Evolutionary conservation across 2,888 invertebrate species (phyloP), one percentile per base, ranked within the genome.

Genomic region (Macropis europaea): DNA sequence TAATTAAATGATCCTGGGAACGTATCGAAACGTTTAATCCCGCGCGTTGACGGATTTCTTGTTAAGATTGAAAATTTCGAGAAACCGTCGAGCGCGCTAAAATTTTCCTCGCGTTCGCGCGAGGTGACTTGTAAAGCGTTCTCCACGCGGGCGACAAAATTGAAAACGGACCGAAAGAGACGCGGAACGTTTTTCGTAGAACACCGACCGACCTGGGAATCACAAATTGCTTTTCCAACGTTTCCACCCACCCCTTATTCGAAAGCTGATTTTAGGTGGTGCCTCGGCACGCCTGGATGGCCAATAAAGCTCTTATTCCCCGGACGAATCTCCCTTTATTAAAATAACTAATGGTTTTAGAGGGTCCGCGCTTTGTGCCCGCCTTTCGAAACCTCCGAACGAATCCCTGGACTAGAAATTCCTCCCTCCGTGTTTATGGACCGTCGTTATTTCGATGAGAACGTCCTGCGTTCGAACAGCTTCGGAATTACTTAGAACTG

Each of bases 161-260:
- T 66, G 66, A 32, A 57, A 69, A 66, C 38, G 50, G 11, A 59
- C 50, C 36, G n/a, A 17, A 32, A 56, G 32, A 28, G 32, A 40
- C 28, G 6, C 7, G 22, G n/a, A n/a, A n/a, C 26, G 19, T 45
- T 57, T 19, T 36, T n/a, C 48, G 68, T 38, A 15, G 36, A 66
- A 57, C 59, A 9, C 30, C 42, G 38, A 45, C 19, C 34, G 19
- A 42, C 32, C 34, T 24, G 36, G 32, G 28, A 28, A 50, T 67
- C 43, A 42, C 47, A 56, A 56, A 71, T 71, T 68, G 53, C 48
- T 43, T 60, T 32, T 13, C 40, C 52, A 45, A 57, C 69, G 40
- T 38, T 57, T 34, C 19, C 7, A 34, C 38, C 6, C 32, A 40
- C 28, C 42, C 32, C 47, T 59, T 53, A 56, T 50, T 38, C 43